A percentile compares a stretch with the other conserved stretches of the same genome.
These are phyloP conservation scores for Hanleya hanleyi DNA, from an alignment of 2,888 invertebrate species.

Conservation along the genomic window DNA sequence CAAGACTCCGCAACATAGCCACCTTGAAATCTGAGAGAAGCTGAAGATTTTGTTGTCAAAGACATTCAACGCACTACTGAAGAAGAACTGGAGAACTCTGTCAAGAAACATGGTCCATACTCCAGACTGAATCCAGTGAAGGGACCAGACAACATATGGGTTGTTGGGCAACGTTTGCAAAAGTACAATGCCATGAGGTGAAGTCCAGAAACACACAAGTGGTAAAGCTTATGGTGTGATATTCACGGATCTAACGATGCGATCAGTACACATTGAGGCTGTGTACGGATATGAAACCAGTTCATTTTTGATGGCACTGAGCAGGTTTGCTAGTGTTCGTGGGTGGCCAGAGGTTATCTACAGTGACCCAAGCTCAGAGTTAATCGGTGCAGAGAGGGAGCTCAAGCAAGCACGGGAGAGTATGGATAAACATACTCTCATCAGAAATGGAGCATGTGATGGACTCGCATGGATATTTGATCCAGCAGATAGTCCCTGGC, in stretches of 20 bases:
- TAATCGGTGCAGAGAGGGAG: constrained; percentile 14
- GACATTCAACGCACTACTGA: constrained; percentile 4
- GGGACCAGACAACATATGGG: background rate
- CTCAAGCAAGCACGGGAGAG: constrained; percentile 4
- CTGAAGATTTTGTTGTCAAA: constrained; percentile 4
- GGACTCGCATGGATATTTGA: constrained; percentile 10
- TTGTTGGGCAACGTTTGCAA: constrained; percentile 9
- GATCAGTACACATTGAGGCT: constrained; percentile 12
- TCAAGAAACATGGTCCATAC: background rate
- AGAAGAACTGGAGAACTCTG: background rate
- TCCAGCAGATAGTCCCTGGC: constrained; percentile 14
- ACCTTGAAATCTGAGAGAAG: background rate
- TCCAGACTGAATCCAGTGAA: constrained; percentile 1
- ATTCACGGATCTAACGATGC: constrained; percentile 1
- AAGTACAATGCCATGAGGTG: constrained; percentile 13
- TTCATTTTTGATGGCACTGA: constrained; percentile 16
- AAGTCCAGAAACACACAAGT: constrained; percentile 15
- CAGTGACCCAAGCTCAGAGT: constrained; percentile 13
- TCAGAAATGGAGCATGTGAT: background rate
- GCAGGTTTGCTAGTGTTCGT: constrained; percentile 1
- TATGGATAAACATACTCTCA: background rate
- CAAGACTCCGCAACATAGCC: background rate
- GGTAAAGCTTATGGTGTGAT: constrained; percentile 19
- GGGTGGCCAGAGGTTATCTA: constrained; percentile 17
- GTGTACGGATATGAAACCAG: constrained; percentile 14